Percentiles rank a stretch among this genome's conserved stretches.
phyloP scores from a whole-genome alignment of 2,797 vertebrate species.

The Anabas testudineus region DNA sequence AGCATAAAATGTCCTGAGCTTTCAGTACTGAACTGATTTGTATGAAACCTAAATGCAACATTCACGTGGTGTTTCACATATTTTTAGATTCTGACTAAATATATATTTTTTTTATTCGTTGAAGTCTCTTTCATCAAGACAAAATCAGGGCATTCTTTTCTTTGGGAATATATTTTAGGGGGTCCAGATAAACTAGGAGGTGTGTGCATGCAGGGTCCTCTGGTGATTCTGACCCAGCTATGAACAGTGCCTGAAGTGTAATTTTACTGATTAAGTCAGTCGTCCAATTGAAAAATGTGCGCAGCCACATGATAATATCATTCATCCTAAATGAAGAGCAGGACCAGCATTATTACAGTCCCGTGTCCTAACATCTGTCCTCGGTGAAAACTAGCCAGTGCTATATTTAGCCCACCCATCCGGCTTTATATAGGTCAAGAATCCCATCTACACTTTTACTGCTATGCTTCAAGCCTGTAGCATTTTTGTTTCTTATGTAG shows the following conservation, averaged over 20 bases:
- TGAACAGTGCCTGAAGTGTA: constrained; percentile 67
- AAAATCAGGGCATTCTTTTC: constrained; percentile 60
- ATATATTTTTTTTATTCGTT: constrained; percentile 17
- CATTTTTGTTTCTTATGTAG: constrained; percentile 36
- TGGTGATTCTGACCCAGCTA: constrained; percentile 51
- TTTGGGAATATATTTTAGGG: constrained; percentile 52
- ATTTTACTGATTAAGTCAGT: constrained; percentile 66
- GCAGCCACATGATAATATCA: constrained; percentile 61
- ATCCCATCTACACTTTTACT: constrained; percentile 64
- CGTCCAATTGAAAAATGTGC: constrained; percentile 40
- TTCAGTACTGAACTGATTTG: constrained; percentile 7
- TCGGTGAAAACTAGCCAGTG: constrained; percentile 62
- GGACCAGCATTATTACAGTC: constrained; percentile 37
- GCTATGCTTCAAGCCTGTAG: constrained; percentile 45
- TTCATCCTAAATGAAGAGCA: constrained; percentile 52
- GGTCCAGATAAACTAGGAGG: constrained; percentile 55
- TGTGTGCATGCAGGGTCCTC: constrained; percentile 46
- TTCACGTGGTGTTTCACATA: constrained; percentile 14
- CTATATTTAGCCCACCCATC: constrained; percentile 79
- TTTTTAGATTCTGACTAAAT: constrained; percentile 47
- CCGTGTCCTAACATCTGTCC: constrained; percentile 77
- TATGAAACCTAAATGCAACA: constrained; percentile 11
- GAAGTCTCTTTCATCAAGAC: constrained; percentile 46
- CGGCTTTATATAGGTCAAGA: constrained; percentile 82
- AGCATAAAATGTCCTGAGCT: not conserved